Evolutionary conservation across 2,888 invertebrate species (phyloP).

Genomic region (Lasius platythorax): DNA sequence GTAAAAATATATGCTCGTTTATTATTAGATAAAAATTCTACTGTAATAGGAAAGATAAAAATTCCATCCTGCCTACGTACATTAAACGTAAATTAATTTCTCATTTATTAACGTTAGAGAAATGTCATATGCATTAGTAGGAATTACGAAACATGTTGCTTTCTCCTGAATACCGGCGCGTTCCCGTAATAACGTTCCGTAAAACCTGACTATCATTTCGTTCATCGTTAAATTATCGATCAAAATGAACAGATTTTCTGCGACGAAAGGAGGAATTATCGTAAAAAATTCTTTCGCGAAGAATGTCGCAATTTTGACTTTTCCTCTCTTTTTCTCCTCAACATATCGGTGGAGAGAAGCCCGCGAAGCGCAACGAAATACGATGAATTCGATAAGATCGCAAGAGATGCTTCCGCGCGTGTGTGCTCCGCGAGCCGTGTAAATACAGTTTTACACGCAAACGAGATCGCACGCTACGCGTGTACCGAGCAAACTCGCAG

Average conservation of each 20-base stretch:
- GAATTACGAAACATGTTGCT: constrained; percentile 43
- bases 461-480: constrained; percentile 66
- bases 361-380: constrained; percentile 53
- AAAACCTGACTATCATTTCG: constrained; percentile 21
- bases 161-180: constrained; percentile 16
- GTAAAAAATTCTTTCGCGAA: background rate
- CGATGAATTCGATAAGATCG: constrained; percentile 71
- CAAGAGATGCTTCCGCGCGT: constrained; percentile 66
- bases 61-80: background rate
- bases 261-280: background rate
- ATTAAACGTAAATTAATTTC: background rate
- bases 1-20: background rate
- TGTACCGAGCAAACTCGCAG: constrained; percentile 43
- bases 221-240: constrained; percentile 5
- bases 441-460: constrained; percentile 81
- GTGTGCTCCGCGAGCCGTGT: constrained; percentile 77
- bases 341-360: background rate
- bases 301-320: constrained; percentile 15
- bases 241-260: background rate
- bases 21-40: background rate
- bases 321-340: constrained; percentile 28
- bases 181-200: background rate
- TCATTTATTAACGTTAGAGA: background rate
- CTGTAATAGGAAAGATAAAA: background rate
- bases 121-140: constrained; percentile 24